Percentiles rank a stretch among this genome's conserved stretches.
phyloP scores from a whole-genome alignment of 2,113 vertebrate genomes.

The Ginglymostoma cirratum region DNA sequence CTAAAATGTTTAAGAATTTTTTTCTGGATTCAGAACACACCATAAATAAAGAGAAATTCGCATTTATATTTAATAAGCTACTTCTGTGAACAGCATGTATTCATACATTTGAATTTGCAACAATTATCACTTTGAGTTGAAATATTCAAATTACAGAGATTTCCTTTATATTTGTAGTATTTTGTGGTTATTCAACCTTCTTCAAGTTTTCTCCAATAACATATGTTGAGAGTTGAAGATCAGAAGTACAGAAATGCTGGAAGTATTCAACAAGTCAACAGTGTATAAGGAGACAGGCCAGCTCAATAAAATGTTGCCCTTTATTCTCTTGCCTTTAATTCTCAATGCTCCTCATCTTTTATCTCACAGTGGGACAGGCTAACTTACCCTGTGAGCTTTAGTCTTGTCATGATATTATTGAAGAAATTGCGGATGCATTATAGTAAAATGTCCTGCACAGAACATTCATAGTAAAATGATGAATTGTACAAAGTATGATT shows the following conservation, averaged over 20 bases:
- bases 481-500: background rate
- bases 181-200: background rate
- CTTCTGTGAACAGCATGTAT: background rate
- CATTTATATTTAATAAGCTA: background rate
- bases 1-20: background rate
- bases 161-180: background rate
- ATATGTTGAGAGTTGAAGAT: too few relatives aligned
- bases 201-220: background rate
- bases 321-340: background rate
- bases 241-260: too few relatives aligned
- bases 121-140: background rate
- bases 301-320: too few relatives aligned
- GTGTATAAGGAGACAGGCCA: too few relatives aligned
- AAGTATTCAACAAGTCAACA: too few relatives aligned
- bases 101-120: background rate
- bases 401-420: background rate
- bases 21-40: background rate
- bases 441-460: background rate
- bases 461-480: background rate
- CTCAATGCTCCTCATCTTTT: background rate
- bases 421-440: background rate
- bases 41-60: background rate
- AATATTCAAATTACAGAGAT: background rate
- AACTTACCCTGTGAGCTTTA: background rate
- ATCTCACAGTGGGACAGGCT: background rate